These are phyloP conservation scores for Saguinus midas DNA, from an alignment of 2,113 vertebrate species.

Conservation along the genomic window DNA sequence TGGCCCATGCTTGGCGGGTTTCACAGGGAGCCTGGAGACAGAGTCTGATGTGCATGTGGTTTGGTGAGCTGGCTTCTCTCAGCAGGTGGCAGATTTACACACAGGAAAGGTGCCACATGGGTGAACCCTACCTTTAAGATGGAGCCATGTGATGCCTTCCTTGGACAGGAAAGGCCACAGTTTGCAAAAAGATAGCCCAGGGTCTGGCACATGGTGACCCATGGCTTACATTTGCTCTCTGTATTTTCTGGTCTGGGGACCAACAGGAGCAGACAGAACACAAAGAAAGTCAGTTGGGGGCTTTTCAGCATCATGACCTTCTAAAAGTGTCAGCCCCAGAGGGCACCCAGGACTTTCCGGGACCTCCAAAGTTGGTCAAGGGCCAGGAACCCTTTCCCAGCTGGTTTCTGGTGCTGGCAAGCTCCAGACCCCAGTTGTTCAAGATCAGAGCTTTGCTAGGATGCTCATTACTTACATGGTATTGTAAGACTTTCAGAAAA, in stretches of 20 bases:
- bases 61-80: not conserved
- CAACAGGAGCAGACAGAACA: not conserved
- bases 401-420: not conserved
- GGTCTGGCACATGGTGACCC: not conserved
- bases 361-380: not conserved
- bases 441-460: not conserved
- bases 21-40: not conserved
- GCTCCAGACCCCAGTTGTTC: not conserved
- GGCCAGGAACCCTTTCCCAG: not conserved
- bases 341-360: not conserved
- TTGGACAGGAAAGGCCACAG: fast-evolving
- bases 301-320: not conserved
- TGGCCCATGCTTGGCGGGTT: not conserved
- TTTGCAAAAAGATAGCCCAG: not conserved
- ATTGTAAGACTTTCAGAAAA: not conserved
- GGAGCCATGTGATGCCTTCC: not conserved
- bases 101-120: fast-evolving
- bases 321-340: not conserved
- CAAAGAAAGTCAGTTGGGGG: not conserved
- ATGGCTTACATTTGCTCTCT: not conserved
- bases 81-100: not conserved
- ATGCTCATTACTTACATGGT: not conserved
- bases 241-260: not conserved
- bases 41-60: fast-evolving
- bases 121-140: not conserved